Base-by-base conservation (phyloP, 2,888 invertebrate genomes). In the Watsonalla cultraria region DNA sequence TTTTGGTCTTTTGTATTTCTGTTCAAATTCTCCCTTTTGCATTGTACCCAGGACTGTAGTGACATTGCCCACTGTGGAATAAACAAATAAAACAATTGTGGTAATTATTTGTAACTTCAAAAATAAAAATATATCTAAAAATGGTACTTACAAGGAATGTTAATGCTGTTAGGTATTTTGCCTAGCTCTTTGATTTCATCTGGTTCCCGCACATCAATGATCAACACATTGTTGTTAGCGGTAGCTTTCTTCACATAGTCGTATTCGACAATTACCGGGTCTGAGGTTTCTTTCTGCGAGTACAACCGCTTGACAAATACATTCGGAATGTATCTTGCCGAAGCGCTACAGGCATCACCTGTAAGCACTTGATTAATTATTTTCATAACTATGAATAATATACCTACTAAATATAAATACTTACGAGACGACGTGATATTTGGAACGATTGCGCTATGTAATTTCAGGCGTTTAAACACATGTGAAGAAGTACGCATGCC, bases 191-290 rank as follows among this genome's bases (percentile, higher is more conserved):
- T 80, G 8, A 96, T 78, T 82, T 96, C 96, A 9, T 91, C 80
- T 37, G 95, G 94, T 73, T 96, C 95, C 61, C 96, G 92, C 0
- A 96, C 96, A 87, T 96, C 96, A 58, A 97, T 92, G 34, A 96
- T 91, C 13, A 94, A 69, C 54, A 80, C 68, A 55, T 77, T 71
- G 14, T 61, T 64, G 57, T 77, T 66, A 5, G 56, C 45, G 53
- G 74, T 76, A 37, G 83, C 86, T 59, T 74, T 78, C 72, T 90
- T 78, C 45, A 92, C 91, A 70, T 90, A 80, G 42, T 86, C 81
- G 69, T 79, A 85, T 60, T 87, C 86, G 47, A 87, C 90, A 60
- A 75, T 74, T 55, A 81, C 63, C 11, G 74, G 67, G 54, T 82
- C 78, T n/a, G 68, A 24, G 46, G 60, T 73, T 2, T 63, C 45